Evolutionary conservation across 2,113 vertebrate genomes (phyloP).

Genomic region (Erinaceus europaeus): DNA sequence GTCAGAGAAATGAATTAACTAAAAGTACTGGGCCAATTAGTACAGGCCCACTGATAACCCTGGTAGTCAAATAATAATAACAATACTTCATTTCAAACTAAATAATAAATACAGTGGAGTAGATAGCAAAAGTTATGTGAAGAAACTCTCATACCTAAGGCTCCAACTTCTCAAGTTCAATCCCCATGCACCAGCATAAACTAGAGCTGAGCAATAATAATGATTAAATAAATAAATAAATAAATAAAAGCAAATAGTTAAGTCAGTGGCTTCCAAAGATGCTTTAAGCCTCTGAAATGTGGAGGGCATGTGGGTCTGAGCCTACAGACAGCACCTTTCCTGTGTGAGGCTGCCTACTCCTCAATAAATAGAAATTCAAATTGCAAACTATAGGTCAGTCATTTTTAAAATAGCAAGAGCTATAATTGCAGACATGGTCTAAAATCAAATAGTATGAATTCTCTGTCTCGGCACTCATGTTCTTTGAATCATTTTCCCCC

Average conservation of each 20-base stretch:
- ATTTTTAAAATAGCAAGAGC: not conserved
- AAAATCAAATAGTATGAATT: not conserved
- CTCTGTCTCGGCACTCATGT: not conserved
- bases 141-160: too few species aligned
- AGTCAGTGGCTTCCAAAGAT: not conserved
- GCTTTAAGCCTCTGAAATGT: not conserved
- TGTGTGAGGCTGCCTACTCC: not conserved
- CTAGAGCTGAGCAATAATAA: too few species aligned
- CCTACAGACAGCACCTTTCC: not conserved
- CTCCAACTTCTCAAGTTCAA: too few species aligned
- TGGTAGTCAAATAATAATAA: not conserved
- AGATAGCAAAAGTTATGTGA: too few species aligned
- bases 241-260: too few species aligned
- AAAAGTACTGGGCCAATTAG: conserved; percentile 57
- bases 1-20: conserved; percentile 35
- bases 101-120: not conserved
- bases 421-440: not conserved
- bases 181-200: too few species aligned
- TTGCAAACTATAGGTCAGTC: not conserved
- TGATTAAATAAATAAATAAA: too few species aligned
- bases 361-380: too few species aligned
- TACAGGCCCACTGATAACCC: conserved; percentile 28
- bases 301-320: not conserved
- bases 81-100: not conserved
- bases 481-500: not conserved